These are phyloP conservation scores for Cheilinus undulatus DNA, from an alignment of 2,113 vertebrate species.

Conservation along the genomic window DNA sequence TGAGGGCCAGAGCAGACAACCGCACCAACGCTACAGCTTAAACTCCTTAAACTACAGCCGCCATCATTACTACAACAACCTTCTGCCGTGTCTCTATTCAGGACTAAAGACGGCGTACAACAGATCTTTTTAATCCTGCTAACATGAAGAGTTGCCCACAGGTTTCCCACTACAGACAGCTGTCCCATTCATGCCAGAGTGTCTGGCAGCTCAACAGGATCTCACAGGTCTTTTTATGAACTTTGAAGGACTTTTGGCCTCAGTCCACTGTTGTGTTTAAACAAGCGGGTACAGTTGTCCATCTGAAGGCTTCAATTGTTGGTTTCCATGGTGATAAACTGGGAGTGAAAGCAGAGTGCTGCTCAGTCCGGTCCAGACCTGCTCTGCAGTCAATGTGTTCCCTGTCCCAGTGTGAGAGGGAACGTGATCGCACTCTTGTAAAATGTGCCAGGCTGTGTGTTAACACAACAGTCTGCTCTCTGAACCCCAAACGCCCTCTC, in stretches of 20 bases:
- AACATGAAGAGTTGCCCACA: not conserved
- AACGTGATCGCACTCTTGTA: constrained; percentile 32
- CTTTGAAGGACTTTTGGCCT: not conserved
- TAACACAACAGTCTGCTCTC: constrained; percentile 20
- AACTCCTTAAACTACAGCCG: too few relatives aligned
- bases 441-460: constrained; percentile 47
- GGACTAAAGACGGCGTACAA: not conserved
- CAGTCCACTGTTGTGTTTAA: constrained; percentile 25
- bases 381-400: constrained; percentile 54
- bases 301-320: constrained; percentile 49
- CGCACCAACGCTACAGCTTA: too few relatives aligned
- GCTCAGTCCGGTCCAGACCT: constrained; percentile 31
- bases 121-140: not conserved
- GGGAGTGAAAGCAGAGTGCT: constrained; percentile 13
- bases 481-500: constrained; percentile 21
- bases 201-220: not conserved
- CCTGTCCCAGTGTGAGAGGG: constrained; percentile 42
- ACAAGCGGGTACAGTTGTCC: constrained; percentile 9
- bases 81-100: too few relatives aligned
- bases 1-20: too few relatives aligned
- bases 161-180: constrained; percentile 10
- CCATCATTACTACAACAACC: too few relatives aligned
- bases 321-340: constrained; percentile 14
- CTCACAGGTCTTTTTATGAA: constrained; percentile 34
- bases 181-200: constrained; percentile 15